Percentiles rank a stretch among this genome's conserved stretches.
These are phyloP conservation scores for Drosophila ohnishii DNA, from an alignment of 1,140 invertebrate genomes.

Conservation along the genomic window DNA sequence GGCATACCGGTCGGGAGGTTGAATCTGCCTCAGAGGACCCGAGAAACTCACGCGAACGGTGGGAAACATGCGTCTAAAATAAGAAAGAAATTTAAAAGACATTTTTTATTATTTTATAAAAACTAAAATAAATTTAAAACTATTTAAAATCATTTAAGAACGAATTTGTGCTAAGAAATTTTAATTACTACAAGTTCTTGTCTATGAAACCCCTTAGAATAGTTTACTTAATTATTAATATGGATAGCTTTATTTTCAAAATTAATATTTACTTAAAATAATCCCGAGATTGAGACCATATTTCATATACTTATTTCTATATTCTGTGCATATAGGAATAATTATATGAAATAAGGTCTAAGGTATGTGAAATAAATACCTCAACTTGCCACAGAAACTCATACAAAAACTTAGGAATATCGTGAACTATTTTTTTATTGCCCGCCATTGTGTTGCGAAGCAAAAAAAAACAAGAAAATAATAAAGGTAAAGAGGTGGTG, in stretches of 20 bases:
- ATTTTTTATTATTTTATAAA: not conserved
- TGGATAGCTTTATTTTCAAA: rapidly evolving
- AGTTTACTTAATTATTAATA: not conserved
- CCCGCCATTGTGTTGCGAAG: constrained; percentile 38
- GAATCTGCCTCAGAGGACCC: constrained; percentile 87
- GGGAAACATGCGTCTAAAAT: constrained; percentile 97
- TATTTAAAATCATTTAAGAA: not conserved
- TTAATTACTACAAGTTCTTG: too few species aligned
- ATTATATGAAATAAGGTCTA: too few species aligned
- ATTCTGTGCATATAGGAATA: too few species aligned
- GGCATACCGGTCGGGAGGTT: constrained; percentile 89
- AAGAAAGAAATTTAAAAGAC: constrained; percentile 12
- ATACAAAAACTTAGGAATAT: constrained; percentile 51
- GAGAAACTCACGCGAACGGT: constrained; percentile 96
- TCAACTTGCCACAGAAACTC: constrained; percentile 49
- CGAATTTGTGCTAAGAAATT: not conserved
- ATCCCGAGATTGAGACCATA: too few species aligned
- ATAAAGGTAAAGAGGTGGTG: constrained; percentile 15
- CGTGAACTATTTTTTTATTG: constrained; percentile 62
- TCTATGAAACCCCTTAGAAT: not conserved
- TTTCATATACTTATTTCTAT: not conserved
- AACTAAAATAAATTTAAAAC: not conserved
- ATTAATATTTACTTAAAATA: not conserved
- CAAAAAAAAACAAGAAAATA: constrained; percentile 6
- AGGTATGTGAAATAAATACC: not conserved